Evolutionary conservation across 1,140 invertebrate species (phyloP).

Genomic region (Fopius arisanus): DNA sequence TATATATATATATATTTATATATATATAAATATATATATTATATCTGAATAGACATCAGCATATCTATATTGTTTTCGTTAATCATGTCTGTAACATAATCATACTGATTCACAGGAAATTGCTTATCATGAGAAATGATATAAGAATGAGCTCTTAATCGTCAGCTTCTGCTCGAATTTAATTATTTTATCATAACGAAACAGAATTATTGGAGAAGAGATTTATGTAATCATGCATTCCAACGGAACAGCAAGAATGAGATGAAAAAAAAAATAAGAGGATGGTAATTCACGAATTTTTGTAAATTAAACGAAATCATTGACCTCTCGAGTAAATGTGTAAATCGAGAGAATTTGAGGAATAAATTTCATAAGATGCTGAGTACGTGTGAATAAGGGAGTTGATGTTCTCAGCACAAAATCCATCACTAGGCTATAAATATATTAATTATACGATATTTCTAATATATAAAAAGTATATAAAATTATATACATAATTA

Average conservation of each 20-base stretch:
- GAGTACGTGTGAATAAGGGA: background rate
- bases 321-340: constrained; percentile 14
- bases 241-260: constrained; percentile 30
- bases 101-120: background rate
- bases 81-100: constrained; percentile 34
- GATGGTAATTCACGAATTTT: constrained; percentile 26
- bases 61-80: constrained; percentile 38
- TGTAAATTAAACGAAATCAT: constrained; percentile 12
- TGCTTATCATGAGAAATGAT: background rate
- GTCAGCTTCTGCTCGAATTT: background rate
- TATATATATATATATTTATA: constrained; percentile 49
- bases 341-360: constrained; percentile 3
- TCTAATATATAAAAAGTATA: constrained; percentile 17
- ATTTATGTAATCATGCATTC: constrained; percentile 44
- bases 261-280: constrained; percentile 20
- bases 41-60: constrained; percentile 46
- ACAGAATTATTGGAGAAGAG: constrained; percentile 31
- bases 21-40: constrained; percentile 41
- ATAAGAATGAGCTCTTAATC: background rate
- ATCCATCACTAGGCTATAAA: constrained; percentile 17
- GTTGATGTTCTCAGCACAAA: background rate
- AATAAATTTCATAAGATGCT: constrained; percentile 26
- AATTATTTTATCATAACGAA: constrained; percentile 26
- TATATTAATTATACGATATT: constrained; percentile 18
- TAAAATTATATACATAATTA: constrained; percentile 36